phyloP scores from a whole-genome alignment of 2,113 vertebrate species.

The Lutjanus erythropterus region DNA sequence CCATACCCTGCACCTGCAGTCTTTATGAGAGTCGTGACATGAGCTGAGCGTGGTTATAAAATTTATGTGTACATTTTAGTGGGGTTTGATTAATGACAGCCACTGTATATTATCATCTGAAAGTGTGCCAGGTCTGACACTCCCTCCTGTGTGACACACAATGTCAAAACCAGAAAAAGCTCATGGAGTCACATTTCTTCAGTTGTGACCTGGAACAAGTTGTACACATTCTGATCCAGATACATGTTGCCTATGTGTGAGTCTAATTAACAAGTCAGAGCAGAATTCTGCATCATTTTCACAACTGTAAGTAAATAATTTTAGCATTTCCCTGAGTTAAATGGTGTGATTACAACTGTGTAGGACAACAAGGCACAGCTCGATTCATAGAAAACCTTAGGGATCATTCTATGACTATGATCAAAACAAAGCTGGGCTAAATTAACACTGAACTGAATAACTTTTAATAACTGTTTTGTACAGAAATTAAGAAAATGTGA shows the following conservation, averaged over 20 bases:
- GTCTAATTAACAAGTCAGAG: not conserved
- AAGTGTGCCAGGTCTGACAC: not conserved
- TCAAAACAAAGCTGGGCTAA: no score
- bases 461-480: no score
- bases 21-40: not conserved
- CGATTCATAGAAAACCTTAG: no score
- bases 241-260: not conserved
- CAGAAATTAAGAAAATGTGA: no score
- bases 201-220: not conserved
- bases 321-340: not conserved
- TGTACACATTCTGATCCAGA: not conserved
- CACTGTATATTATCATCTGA: not conserved
- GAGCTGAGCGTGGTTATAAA: not conserved
- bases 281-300: not conserved
- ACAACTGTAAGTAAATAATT: not conserved
- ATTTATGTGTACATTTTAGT: not conserved
- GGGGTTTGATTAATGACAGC: not conserved
- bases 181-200: not conserved
- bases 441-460: no score
- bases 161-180: constrained; percentile 12
- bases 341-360: not conserved
- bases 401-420: no score
- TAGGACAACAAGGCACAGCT: no score
- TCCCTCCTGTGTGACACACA: not conserved
- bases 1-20: constrained; percentile 46